phyloP scores from a whole-genome alignment of 2,113 vertebrate genomes.

The Lepus europaeus region DNA sequence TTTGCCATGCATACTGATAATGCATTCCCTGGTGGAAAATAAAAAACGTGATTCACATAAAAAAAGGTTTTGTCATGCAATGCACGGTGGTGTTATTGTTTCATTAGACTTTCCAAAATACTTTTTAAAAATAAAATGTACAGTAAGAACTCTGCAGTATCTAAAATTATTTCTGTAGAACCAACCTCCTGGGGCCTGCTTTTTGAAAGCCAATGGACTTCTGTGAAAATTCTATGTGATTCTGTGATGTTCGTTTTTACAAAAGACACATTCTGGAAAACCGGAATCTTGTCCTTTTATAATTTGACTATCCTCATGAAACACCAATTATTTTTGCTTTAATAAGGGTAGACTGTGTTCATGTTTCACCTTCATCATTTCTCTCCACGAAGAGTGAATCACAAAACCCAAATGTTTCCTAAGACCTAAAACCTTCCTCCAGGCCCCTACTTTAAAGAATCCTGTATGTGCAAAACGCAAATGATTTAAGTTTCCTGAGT shows the following conservation, averaged over 20 bases:
- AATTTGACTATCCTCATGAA: background rate
- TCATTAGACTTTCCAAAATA: conserved; percentile 38
- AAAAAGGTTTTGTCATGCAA: background rate
- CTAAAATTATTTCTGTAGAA: conserved; percentile 32
- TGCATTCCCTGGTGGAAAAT: too few species aligned
- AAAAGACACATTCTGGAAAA: conserved; percentile 1
- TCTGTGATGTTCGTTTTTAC: background rate
- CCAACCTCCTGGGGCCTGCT: conserved; percentile 15
- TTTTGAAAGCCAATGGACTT: conserved; percentile 27
- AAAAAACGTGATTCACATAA: too few species aligned
- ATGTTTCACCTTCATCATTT: background rate
- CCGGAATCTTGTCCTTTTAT: background rate
- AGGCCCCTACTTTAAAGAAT: conserved; percentile 26
- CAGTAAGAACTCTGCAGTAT: conserved; percentile 50
- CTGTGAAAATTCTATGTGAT: conserved; percentile 39
- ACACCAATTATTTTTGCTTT: conserved; percentile 2
- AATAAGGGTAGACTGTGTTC: background rate
- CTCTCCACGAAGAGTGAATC: background rate
- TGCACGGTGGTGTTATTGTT: background rate
- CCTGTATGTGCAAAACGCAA: conserved; percentile 41
- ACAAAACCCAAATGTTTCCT: background rate
- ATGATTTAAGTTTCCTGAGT: conserved; percentile 63
- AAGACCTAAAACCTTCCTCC: conserved; percentile 32
- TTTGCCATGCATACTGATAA: background rate
- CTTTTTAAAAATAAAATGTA: conserved; percentile 50